A percentile compares a stretch with the other conserved stretches of the same genome.
Conservation (phyloP, 2,888 invertebrate genomes). For the Rhagonycha fulva region DNA sequence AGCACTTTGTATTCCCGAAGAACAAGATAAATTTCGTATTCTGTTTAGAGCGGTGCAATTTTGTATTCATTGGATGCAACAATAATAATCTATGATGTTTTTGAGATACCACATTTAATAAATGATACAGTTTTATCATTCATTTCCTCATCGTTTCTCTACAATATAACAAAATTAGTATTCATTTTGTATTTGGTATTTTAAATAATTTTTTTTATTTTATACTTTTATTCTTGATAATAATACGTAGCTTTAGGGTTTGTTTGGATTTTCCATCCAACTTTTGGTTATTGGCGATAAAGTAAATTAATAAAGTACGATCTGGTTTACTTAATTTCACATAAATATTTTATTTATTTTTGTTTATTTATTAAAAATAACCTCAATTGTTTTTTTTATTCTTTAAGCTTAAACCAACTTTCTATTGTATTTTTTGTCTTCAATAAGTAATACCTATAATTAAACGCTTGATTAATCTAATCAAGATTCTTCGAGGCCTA, state of each 20-base stretch:
- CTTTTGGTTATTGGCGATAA: background rate
- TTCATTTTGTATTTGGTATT: background rate
- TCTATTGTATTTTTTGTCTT: background rate
- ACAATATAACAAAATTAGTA: no score
- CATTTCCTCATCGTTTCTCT: background rate
- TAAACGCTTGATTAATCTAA: background rate
- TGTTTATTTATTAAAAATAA: background rate
- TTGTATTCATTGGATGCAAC: background rate
- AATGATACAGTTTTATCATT: background rate
- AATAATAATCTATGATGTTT: background rate
- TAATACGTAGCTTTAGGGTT: background rate
- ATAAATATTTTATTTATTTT: background rate
- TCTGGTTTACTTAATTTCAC: background rate
- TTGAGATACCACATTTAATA: background rate
- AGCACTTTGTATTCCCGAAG: background rate
- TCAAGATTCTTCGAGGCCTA: background rate
- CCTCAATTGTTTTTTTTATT: background rate
- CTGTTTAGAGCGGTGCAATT: background rate
- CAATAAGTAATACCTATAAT: background rate
- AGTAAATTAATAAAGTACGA: no score
- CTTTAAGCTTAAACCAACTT: background rate
- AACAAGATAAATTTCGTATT: background rate
- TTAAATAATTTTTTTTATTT: no score
- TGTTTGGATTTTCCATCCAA: background rate
- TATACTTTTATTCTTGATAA: no score